Conservation (phyloP, 2,113 vertebrate genomes). For the Rhombomys opimus region DNA sequence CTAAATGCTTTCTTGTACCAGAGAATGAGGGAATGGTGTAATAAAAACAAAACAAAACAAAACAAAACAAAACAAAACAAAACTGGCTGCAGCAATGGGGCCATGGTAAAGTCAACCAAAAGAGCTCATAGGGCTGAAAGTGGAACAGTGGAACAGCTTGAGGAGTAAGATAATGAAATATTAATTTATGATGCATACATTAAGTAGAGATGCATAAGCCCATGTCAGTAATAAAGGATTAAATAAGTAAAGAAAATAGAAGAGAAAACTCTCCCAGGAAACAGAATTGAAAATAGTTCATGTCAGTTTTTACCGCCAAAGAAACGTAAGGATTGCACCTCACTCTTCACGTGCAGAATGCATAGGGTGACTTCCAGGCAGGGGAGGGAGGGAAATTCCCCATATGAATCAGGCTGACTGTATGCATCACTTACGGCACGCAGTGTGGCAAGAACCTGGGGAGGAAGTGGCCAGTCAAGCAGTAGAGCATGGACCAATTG, state of each 20-base stretch:
- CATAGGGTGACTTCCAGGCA: accelerated
- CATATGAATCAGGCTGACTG: not conserved
- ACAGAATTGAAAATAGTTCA: not conserved
- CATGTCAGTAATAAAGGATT: not conserved
- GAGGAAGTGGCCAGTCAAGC: not conserved
- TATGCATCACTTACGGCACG: not conserved
- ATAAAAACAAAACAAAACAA: not conserved
- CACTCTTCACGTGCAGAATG: not conserved
- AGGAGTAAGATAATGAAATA: not conserved
- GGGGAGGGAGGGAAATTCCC: too few species aligned
- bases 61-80: not conserved
- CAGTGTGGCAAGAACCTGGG: not conserved
- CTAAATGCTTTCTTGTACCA: not conserved
- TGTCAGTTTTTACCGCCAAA: not conserved
- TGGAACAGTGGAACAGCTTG: not conserved
- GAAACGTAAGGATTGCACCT: not conserved
- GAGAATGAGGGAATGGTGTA: not conserved
- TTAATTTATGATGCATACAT: not conserved
- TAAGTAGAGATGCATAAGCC: not conserved
- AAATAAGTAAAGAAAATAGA: not conserved
- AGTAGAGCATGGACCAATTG: not conserved
- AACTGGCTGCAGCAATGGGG: accelerated
- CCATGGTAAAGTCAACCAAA: not conserved
- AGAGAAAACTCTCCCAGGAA: not conserved
- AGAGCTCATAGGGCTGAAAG: not conserved